Conservation (phyloP, 2,888 invertebrate genomes). For the Pseudococcus viburni region DNA sequence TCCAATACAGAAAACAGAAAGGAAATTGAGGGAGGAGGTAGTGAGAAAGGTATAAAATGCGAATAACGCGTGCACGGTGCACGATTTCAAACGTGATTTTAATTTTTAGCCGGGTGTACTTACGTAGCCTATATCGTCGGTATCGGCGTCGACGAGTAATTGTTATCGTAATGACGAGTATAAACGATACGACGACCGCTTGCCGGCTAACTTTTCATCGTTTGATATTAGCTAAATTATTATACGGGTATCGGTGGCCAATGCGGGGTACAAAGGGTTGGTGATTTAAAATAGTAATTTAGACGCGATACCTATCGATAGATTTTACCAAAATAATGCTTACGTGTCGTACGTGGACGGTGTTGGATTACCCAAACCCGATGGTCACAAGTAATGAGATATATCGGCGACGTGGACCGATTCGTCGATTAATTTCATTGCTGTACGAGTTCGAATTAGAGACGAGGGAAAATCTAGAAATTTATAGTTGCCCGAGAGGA, state of each 20-base stretch:
- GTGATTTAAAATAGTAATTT: neutral
- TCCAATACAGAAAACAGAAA: neutral
- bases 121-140: too few species aligned
- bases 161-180: conserved; percentile 30
- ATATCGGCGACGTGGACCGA: neutral
- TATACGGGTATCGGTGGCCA: neutral
- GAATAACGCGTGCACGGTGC: neutral
- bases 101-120: neutral
- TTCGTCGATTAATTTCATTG: neutral
- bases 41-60: neutral
- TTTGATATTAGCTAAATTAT: neutral
- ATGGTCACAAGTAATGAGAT: neutral
- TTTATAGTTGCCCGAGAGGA: too few species aligned
- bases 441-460: too few species aligned
- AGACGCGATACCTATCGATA: neutral
- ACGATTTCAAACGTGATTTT: conserved; percentile 8
- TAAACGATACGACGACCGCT: neutral
- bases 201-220: conserved; percentile 1
- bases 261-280: neutral
- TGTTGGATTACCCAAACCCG: too few species aligned
- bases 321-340: neutral
- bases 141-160: neutral
- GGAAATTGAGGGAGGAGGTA: neutral
- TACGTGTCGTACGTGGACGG: neutral
- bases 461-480: too few species aligned